Conservation (phyloP, 2,888 invertebrate species). For the Schizaphis graminum region DNA sequence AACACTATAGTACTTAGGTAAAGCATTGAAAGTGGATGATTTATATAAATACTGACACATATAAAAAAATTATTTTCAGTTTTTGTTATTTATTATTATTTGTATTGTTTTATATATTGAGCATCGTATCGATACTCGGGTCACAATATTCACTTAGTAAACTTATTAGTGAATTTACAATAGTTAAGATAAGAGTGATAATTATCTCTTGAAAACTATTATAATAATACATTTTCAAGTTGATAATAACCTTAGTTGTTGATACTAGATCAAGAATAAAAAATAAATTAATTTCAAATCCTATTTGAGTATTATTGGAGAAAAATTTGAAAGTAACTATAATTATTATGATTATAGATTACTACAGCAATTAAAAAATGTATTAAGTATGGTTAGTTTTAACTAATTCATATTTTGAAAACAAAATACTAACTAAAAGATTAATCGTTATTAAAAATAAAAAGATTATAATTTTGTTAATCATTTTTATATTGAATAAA, state of each 20-base stretch:
- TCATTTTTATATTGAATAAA: neutral
- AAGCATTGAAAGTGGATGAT: neutral
- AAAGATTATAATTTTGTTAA: neutral
- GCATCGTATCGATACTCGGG: neutral
- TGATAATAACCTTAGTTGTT: neutral
- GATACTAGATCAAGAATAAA: neutral
- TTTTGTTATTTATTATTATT: neutral
- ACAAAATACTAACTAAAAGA: neutral
- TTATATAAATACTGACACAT: neutral
- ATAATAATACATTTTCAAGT: neutral
- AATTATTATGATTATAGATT: neutral
- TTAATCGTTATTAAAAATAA: neutral
- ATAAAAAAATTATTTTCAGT: conserved; percentile 30
- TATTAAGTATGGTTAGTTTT: neutral
- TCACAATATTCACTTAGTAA: neutral
- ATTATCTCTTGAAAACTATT: neutral
- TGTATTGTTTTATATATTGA: neutral
- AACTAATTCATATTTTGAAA: neutral
- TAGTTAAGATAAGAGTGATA: neutral
- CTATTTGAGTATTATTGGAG: neutral
- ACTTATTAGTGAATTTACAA: neutral
- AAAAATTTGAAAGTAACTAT: neutral
- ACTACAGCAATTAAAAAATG: neutral
- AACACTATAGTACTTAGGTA: neutral
- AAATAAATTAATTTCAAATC: neutral